Evolutionary conservation across 2,888 invertebrate species (phyloP), one percentile per base, ranked within the genome.

Genomic region (Perithous albicinctus): DNA sequence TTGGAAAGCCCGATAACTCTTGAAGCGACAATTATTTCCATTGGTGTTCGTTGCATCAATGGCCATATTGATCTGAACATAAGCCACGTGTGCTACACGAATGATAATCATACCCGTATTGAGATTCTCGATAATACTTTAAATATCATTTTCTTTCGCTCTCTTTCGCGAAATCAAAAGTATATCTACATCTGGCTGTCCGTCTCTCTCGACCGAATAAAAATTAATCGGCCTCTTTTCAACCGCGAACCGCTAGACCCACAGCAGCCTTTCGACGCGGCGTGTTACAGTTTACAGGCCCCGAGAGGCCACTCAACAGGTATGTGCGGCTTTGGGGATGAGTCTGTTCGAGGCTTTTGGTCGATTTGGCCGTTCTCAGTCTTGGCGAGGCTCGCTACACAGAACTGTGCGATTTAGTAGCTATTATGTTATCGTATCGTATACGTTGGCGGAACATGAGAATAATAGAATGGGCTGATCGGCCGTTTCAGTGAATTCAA

Each of bases 271-370:
- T 75, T 75, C 64, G 10, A 66, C 54, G 29, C 43, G 38, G 64
- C 12, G 61, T 77, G 38, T 73, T 77, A 77, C 80, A 83, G 59
- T 73, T 86, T 85, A 87, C 82, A 82, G 70, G 83, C 77, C 85
- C 78, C 84, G 35, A 70, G 85, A 84, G 87, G 81, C 84, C 83
- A 87, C 87, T 87, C 87, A 87, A 87, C 87, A 87, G 87, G 87
- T 87, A 86, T 54, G 84, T 67, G 56, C 56, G 72, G 73, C 63
- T 48, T 63, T 20, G 15, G 54, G 77, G 74, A 74, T 73, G 77
- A 67, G 77, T 61, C 73, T n/a, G 72, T 59, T 41, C 67, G 46
- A 77, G 80, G 69, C 67, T 73, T 73, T 63, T 73, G 73, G 67
- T 67, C 67, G 67, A 69, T 77, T 73, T 59, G 46, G 38, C 56